Evolutionary conservation across 2,113 vertebrate species (phyloP), one percentile per base, ranked within the genome.

Genomic region (Paradisaea rubra): DNA sequence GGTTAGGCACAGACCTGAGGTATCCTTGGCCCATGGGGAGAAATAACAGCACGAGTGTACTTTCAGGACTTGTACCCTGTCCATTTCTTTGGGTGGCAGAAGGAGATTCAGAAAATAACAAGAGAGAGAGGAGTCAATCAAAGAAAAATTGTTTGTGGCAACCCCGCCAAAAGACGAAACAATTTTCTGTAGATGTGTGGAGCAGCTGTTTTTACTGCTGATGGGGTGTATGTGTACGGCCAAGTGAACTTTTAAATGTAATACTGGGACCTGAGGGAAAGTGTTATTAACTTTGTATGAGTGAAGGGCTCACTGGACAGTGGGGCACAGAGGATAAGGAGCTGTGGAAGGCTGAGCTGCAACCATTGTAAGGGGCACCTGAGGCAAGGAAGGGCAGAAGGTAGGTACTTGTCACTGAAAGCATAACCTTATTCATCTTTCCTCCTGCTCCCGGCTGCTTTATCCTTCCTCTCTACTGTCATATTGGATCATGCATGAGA

Each of bases 31-130:
- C 31, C 3, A 3, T 30, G 24, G 5, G 9, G 28, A 80, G 57
- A 50, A 76, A 54, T 21, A 44, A 15, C 4, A 53, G 7, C 53
- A 47, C 0, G 0, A 33, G 4, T 52, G 7, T 9, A 37, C 4
- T 11, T 28, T 14, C 2, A 1, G 14, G 17, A 71, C 8, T 14
- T 50, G 15, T 22, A 53, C 11, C 7, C 16, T 49, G 17, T 35
- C 37, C 5, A 10, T 53, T 95, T 70, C 24, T 86, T 69, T 42
- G 30, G 2, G 10, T 59, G 6, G 15, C 13, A 71, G 44, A 8
- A 66, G 10, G 24, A 79, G 24, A 70, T 69, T 52, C 11, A 52
- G 28, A 69, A 86, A 21, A 45, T 56, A 44, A 60, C 31, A 47
- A 45, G 9, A 21, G 27, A 82, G 35, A 79, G 12, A 76, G 0